phyloP scores from a whole-genome alignment of 2,113 vertebrate genomes.

The Lota lota region DNA sequence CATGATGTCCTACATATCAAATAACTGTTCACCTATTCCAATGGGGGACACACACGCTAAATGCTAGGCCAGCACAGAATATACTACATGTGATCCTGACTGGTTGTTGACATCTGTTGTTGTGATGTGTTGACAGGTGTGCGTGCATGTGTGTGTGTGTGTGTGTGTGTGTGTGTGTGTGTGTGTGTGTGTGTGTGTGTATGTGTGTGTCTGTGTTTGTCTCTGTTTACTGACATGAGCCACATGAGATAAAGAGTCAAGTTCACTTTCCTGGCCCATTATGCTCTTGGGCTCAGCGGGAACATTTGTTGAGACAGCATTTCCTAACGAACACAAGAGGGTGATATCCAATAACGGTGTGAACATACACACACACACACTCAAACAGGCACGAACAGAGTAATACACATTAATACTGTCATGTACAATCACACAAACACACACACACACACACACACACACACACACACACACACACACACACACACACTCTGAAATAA shows the following conservation, averaged over 20 bases:
- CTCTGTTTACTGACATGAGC: conserved; percentile 36
- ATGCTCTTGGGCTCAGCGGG: conserved; percentile 43
- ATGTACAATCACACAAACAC: not conserved
- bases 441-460: conserved; percentile 1
- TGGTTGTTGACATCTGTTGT: conserved; percentile 41
- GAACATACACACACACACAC: not conserved
- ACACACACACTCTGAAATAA: not conserved
- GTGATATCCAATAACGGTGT: conserved; percentile 24
- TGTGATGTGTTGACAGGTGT: conserved; percentile 30
- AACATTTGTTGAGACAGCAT: conserved; percentile 51
- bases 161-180: too few relatives aligned
- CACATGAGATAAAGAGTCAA: conserved; percentile 20
- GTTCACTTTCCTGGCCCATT: conserved; percentile 6
- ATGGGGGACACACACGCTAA: too few relatives aligned
- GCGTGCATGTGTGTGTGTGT: too few relatives aligned
- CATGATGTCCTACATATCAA: too few relatives aligned
- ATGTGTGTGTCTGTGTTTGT: conserved; percentile 2
- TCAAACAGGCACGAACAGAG: not conserved
- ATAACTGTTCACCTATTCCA: too few relatives aligned
- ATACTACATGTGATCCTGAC: too few relatives aligned
- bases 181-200: too few relatives aligned
- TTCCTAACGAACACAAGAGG: conserved; percentile 28
- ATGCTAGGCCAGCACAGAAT: too few relatives aligned
- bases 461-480: not conserved
- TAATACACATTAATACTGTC: not conserved